Percentiles rank a stretch among this genome's conserved stretches.
phyloP scores from a whole-genome alignment of 2,797 vertebrate genomes.

The Neoniphon sammara region DNA sequence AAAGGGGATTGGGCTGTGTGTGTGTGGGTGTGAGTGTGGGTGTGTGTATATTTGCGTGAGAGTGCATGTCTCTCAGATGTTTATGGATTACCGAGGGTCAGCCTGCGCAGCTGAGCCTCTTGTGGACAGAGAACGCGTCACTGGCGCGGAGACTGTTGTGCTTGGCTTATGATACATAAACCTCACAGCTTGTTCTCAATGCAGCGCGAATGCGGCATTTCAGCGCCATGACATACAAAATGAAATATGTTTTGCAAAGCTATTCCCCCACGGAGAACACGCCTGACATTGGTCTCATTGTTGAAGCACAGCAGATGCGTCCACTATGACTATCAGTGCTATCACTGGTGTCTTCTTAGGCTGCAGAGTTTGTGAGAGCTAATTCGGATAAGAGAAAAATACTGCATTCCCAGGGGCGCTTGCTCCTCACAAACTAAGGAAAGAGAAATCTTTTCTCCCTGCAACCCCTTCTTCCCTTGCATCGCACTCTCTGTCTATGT shows the following conservation, averaged over 20 bases:
- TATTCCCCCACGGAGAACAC: background rate
- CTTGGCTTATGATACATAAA: conserved; percentile 58
- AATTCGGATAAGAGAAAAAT: conserved; percentile 53
- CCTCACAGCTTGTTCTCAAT: conserved; percentile 17
- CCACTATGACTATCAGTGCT: conserved; percentile 51
- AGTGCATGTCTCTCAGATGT: conserved; percentile 59
- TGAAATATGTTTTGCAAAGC: conserved; percentile 37
- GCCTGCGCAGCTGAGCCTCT: conserved; percentile 52
- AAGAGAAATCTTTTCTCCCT: conserved; percentile 14
- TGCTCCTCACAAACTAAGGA: conserved; percentile 51
- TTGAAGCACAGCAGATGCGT: conserved; percentile 27
- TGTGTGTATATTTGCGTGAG: conserved; percentile 28
- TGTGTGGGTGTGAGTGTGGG: conserved; percentile 13
- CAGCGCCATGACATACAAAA: conserved; percentile 33
- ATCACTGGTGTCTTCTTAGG: conserved; percentile 49
- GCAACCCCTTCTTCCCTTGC: conserved; percentile 26
- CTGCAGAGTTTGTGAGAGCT: conserved; percentile 41
- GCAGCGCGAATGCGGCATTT: conserved; percentile 30
- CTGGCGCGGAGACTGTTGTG: conserved; percentile 40
- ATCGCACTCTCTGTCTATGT: conserved; percentile 21
- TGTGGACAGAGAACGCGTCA: conserved; percentile 46
- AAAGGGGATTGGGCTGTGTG: conserved; percentile 53
- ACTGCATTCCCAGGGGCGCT: conserved; percentile 41
- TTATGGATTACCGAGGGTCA: conserved; percentile 70
- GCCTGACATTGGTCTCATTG: conserved; percentile 27